A percentile compares a stretch with the other conserved stretches of the same genome.
These are phyloP conservation scores for Rhagonycha lutea DNA, from an alignment of 2,888 invertebrate genomes.

Conservation along the genomic window DNA sequence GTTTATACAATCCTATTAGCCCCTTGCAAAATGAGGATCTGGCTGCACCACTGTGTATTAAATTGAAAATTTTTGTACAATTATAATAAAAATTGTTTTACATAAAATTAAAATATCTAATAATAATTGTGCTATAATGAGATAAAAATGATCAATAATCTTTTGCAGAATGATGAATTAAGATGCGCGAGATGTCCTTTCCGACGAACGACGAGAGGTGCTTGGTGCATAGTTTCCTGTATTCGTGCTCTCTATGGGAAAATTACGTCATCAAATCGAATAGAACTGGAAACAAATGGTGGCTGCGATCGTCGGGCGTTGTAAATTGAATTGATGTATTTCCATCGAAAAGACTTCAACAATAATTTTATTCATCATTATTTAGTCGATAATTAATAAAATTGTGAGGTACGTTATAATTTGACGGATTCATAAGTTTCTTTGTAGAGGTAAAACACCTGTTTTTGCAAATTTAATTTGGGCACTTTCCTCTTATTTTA, in stretches of 20 bases:
- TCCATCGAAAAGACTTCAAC: slow-evolving; percentile 12
- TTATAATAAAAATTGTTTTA: too few species aligned
- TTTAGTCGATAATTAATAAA: neutral
- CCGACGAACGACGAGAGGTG: neutral
- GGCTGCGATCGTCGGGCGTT: slow-evolving; percentile 50
- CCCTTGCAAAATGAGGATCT: too few species aligned
- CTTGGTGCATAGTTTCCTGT: slow-evolving; percentile 18
- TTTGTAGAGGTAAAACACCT: slow-evolving; percentile 8
- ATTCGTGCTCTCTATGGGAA: slow-evolving; percentile 17
- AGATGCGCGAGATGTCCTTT: neutral
- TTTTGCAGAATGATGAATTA: neutral
- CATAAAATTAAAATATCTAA: too few species aligned
- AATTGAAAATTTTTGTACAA: neutral
- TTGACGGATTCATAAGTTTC: neutral
- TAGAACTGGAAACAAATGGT: slow-evolving; percentile 44
- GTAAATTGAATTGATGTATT: slow-evolving; percentile 37
- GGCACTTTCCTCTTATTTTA: neutral
- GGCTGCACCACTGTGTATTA: neutral
- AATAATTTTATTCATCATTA: slow-evolving; percentile 1
- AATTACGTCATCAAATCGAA: slow-evolving; percentile 46
- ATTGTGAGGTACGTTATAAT: slow-evolving; percentile 6
- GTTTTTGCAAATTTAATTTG: slow-evolving; percentile 1
- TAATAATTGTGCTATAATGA: neutral
- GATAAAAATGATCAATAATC: neutral
- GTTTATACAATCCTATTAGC: too few species aligned